Evolutionary conservation across 2,797 vertebrate species (phyloP), one percentile per base, ranked within the genome.

Genomic region (Danio kyathit): DNA sequence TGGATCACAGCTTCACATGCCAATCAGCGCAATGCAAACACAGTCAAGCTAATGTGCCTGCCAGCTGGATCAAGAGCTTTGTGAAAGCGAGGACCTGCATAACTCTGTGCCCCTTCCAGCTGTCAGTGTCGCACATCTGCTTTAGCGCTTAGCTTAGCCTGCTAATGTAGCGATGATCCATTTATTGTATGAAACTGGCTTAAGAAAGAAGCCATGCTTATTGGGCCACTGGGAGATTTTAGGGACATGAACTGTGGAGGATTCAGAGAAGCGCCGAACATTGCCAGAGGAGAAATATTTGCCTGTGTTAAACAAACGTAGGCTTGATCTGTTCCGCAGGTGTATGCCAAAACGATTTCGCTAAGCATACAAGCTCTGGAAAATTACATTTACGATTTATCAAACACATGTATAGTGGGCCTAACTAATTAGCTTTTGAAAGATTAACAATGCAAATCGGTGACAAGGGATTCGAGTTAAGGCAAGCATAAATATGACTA

Each of bases 321-420:
- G 71, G 59, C 71, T 84, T 91, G 88, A 94, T 90, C 86, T 86
- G 86, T 93, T 92, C 91, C 89, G 83, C 92, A 93, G 92, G 67
- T 84, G 80, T 86, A 85, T 80, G 65, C 40, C 82, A 91, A 91
- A 90, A 86, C 90, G 83, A 57, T 71, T 80, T 65, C 59, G 54
- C 52, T 54, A 69, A 48, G 73, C 61, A 60, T 63, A 49, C 51
- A 75, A 63, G 49, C 49, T 60, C 19, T 70, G 56, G 56, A 61
- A 76, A 76, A 65, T 75, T 51, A 66, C 57, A 76, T 79, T 75
- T 57, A 74, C 70, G 64, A 80, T 74, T 74, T 29, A 74, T 80
- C 61, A 80, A 56, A 43, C 79, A 74, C 60, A 73, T 80, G 78
- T 65, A 64, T 48, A 65, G 69, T 17, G 59, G 51, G 14, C 60